Evolutionary conservation across 2,888 invertebrate genomes (phyloP), one percentile per base, ranked within the genome.

Genomic region (Odontothrips loti): DNA sequence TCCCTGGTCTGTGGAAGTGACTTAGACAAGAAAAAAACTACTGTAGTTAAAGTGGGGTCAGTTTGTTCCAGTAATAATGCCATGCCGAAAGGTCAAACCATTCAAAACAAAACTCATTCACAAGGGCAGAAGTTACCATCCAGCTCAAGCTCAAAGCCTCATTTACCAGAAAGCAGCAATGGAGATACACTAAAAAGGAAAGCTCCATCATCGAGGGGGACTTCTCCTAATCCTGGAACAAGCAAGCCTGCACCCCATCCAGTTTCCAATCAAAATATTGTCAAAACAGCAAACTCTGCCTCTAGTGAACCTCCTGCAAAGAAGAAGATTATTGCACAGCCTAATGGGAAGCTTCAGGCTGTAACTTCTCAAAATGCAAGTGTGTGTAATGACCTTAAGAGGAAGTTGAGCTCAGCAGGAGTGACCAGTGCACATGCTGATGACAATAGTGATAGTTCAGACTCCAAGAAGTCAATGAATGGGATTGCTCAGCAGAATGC

Each of bases 281-380:
- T 20, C 11, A 58, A 58, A 58, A 58, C 20, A 20, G 15, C 20
- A 20, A 58, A 20, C 20, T 17, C 23, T 75, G 23, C 23, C 23
- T 75, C 68, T 1, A 75, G 9, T 75, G 68, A 75, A 27, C 68
- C 68, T 11, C 68, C 68, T 12, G 27, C 11, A 12, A 75, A 75
- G 27, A 75, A 75, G 12, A 75, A 75, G 23, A 75, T 75, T 11
- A 27, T 75, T 75, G 27, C 27, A 10, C 68, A 75, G 27, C 68
- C 68, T 27, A 75, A 75, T 75, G 68, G 68, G 8, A 75, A 75
- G 23, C 27, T 27, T 75, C 68, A 75, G 27, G 68, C 68, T 27
- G 27, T 75, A 1, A 9, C 68, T 11, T 23, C 68, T 27, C 68
- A 75, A 75, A 23, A 12, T 75, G 68, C 23, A 8, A 75, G 23